Base-by-base conservation (phyloP, 2,113 vertebrate genomes). In the Hassar affinis region DNA sequence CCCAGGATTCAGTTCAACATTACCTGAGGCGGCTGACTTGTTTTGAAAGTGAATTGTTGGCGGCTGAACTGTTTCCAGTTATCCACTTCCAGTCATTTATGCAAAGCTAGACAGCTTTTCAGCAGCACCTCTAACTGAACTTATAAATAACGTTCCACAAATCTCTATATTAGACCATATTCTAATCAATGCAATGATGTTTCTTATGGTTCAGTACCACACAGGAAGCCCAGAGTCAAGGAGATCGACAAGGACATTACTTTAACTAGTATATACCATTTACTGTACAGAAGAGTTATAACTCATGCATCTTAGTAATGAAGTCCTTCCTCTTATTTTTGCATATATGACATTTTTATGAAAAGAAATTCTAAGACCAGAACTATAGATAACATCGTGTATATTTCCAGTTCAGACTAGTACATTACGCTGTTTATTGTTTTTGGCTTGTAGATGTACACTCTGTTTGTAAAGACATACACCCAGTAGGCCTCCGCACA, bases 401-500 rank as follows among this genome's bases (percentile, higher is more conserved):
- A 72, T 75, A 47, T 75, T 54, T 81, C 30, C 27, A 76, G 71
- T 81, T 45, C 38, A 82, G 56, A 75, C 27, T 17, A 17, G 57
- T 62, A 82, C 1, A 56, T 57, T 33, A 51, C 10, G 45, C 15
- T 69, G 75, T 84, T 84, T 78, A 47, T 78, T 84, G 64, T 38
- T 69, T 20, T 57, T 84, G 71, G 72, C 81, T 18, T 77, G 30
- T 33, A 27, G 17, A 25, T 47, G 14, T 57, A 12, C 33, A 1
- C 10, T 61, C 47, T 78, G 75, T 84, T 84, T 84, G 75, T 45
- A 14, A 56, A 45, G 49, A 78, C 62, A 10, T 78, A 77, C 35
- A 54, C 75, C 38, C 74, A 68, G 74, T 7, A 68, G 49, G 15
- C 49, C 5, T 6, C 45, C 57, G 18, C 47, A 72, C 80, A 56